Evolutionary conservation across 2,797 vertebrate genomes (phyloP).

Genomic region (Phataginus tetradactyla): DNA sequence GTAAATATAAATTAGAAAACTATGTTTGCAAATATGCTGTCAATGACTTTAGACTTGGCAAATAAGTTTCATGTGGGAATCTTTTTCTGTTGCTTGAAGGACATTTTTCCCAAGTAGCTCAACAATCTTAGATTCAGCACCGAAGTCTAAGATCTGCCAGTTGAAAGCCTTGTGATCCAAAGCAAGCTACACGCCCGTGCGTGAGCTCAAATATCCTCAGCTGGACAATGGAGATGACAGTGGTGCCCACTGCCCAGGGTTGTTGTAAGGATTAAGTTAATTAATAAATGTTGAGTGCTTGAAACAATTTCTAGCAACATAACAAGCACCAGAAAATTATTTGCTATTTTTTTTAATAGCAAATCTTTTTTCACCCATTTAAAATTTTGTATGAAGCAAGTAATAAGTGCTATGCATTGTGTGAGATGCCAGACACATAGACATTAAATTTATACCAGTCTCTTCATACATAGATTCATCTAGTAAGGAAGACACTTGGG

Average conservation of each 20-base stretch:
- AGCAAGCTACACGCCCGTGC: accelerated
- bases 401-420: neutral
- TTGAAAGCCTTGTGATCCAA: neutral
- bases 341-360: neutral
- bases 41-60: neutral
- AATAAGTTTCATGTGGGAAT: neutral
- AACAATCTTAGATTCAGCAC: neutral
- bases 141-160: neutral
- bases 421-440: neutral
- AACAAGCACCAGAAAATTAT: neutral
- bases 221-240: neutral
- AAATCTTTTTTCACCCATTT: neutral
- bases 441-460: neutral
- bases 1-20: neutral
- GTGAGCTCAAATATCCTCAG: neutral
- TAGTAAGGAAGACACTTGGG: neutral
- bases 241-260: too few relatives aligned
- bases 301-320: neutral
- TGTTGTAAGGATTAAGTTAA: neutral
- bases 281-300: neutral
- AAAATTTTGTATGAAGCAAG: neutral
- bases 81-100: neutral
- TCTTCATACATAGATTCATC: neutral
- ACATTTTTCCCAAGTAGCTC: neutral
- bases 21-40: neutral